Evolutionary conservation across 2,888 invertebrate genomes (phyloP), one percentile per base, ranked within the genome.

Genomic region (Ommatoiulus sabulosus): DNA sequence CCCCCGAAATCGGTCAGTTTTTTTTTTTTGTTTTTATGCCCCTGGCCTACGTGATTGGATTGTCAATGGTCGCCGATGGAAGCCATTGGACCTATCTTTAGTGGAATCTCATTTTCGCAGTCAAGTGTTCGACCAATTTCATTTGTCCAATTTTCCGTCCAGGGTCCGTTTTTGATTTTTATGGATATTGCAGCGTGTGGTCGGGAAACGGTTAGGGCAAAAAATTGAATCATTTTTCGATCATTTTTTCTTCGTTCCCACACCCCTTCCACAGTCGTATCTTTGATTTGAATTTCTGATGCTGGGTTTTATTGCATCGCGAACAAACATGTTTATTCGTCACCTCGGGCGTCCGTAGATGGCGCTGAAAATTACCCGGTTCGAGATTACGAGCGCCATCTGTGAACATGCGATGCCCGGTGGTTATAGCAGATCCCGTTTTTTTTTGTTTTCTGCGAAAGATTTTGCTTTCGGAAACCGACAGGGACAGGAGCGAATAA

Each of bases 81-180:
- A 24, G 72, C 72, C 72, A 17, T 72, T 72, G 72, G 72, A 24
- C 72, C 72, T 24, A 72, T 72, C 72, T 72, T 24, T 24, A 72
- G 72, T 72, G 72, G 72, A 72, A 72, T 72, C 72, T 72, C 72
- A 72, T 72, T 72, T 72, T 72, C 72, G 72, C 72, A 72, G 72
- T 24, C 72, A 72, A 72, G 72, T 72, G 72, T 72, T 72, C 72
- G 20, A 8, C 72, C 72, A 72, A 72, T 72, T 72, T 72, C 72
- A 72, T 72, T 72, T 72, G 72, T 72, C 72, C 72, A 72, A 72
- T 72, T 72, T 72, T 72, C 72, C 7, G 8, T n/a, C n/a, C 24
- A 1, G 7, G 63, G n/a, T 63, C 63, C 63, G 63, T 72, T 72
- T 72, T 72, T 72, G 72, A 72, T 72, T 72, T n/a, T 72, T 72